Conservation (phyloP, 2,113 vertebrate genomes). For the Dipodomys stephensi region DNA sequence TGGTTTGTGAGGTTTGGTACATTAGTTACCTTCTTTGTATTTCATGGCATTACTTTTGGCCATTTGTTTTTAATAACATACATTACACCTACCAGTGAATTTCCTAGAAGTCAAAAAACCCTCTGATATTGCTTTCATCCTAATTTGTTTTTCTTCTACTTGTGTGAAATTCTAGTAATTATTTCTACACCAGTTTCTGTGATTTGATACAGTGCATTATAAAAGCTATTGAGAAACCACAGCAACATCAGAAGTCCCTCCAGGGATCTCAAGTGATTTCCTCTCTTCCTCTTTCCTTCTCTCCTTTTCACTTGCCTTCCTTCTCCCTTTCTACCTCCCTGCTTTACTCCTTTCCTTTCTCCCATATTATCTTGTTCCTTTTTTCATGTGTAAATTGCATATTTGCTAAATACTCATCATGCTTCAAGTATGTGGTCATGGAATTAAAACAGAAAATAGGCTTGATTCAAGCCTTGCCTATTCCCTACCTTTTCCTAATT, state of each 20-base stretch:
- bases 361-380: neutral
- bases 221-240: neutral
- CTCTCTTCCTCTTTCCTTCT: neutral
- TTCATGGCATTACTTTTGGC: neutral
- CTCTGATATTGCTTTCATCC: neutral
- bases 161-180: neutral
- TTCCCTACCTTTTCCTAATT: no score
- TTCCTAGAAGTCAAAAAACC: neutral
- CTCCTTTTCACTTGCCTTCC: neutral
- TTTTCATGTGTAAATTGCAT: neutral
- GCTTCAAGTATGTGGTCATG: neutral
- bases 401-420: neutral
- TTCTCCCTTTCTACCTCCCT: no score
- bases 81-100: neutral
- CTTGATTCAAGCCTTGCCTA: neutral
- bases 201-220: neutral
- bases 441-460: constrained; percentile 5
- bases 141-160: neutral
- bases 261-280: neutral
- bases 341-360: neutral
- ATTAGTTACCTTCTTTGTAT: neutral
- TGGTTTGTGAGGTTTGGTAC: neutral
- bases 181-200: neutral
- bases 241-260: neutral
- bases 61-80: neutral